phyloP scores from a whole-genome alignment of 2,888 invertebrate genomes.

The Spisula solida region DNA sequence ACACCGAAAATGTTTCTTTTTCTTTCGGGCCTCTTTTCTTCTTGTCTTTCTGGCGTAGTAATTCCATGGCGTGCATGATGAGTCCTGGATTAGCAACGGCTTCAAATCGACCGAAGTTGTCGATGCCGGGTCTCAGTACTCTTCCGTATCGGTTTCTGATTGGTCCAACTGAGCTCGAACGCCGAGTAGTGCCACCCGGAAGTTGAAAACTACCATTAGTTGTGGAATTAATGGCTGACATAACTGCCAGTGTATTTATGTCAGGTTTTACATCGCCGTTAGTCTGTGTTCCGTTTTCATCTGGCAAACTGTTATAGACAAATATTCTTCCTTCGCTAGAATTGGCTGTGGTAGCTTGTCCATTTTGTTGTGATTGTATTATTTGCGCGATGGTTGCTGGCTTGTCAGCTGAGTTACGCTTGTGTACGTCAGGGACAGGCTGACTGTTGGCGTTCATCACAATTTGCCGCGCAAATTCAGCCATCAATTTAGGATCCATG shows the following conservation, averaged over 20 bases:
- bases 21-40: constrained; percentile 78
- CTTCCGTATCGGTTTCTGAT: constrained; percentile 63
- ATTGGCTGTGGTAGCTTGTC: constrained; percentile 40
- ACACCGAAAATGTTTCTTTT: constrained; percentile 76
- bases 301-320: constrained; percentile 57
- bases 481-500: constrained; percentile 67
- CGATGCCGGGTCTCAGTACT: constrained; percentile 69
- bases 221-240: background rate
- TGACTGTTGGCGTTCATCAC: constrained; percentile 60
- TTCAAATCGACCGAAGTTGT: constrained; percentile 68
- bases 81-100: constrained; percentile 68
- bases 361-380: constrained; percentile 63
- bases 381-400: constrained; percentile 70
- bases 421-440: constrained; percentile 12
- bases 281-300: constrained; percentile 15
- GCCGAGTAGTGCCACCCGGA: background rate
- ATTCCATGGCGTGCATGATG: constrained; percentile 73
- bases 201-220: constrained; percentile 32
- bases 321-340: constrained; percentile 67
- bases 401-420: constrained; percentile 50
- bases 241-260: constrained; percentile 24
- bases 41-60: constrained; percentile 71
- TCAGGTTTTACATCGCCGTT: constrained; percentile 38
- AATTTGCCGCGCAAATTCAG: constrained; percentile 68
- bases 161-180: constrained; percentile 46